Evolutionary conservation across 2,113 vertebrate species (phyloP).

Genomic region (Entomyzon cyanotis): DNA sequence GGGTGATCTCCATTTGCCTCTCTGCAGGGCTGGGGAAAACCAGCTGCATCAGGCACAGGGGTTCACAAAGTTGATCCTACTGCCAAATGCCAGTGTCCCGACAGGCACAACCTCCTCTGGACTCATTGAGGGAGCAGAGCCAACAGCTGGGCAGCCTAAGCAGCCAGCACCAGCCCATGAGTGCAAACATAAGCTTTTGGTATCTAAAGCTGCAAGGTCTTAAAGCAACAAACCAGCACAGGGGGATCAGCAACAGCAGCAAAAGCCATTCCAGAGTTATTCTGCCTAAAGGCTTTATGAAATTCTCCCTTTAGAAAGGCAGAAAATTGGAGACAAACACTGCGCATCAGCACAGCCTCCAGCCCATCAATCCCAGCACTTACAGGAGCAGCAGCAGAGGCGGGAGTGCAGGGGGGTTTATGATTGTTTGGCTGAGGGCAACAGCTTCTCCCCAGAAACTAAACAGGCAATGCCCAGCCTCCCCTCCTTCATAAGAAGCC

Average conservation of each 20-base stretch:
- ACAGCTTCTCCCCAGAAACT: neutral
- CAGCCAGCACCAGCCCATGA: neutral
- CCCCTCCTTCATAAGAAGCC: neutral
- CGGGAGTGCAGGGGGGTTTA: neutral
- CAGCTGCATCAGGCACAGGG: neutral
- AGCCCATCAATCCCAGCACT: neutral
- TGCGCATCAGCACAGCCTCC: neutral
- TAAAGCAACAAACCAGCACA: neutral
- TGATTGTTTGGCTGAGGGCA: neutral
- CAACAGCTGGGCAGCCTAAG: neutral
- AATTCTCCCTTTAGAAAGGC: neutral
- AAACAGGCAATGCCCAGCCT: neutral
- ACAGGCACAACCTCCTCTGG: neutral
- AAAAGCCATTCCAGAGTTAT: neutral
- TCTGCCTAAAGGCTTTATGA: neutral
- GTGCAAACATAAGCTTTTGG: neutral
- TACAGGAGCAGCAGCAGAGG: neutral
- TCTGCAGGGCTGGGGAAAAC: neutral
- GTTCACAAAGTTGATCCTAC: neutral
- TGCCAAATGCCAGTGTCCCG: neutral
- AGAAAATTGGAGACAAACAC: neutral
- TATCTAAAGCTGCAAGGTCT: neutral
- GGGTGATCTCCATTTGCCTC: neutral
- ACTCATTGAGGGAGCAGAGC: neutral
- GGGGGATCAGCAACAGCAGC: neutral